Conservation (phyloP, 2,888 invertebrate species). For the Pherbina coryleti region DNA sequence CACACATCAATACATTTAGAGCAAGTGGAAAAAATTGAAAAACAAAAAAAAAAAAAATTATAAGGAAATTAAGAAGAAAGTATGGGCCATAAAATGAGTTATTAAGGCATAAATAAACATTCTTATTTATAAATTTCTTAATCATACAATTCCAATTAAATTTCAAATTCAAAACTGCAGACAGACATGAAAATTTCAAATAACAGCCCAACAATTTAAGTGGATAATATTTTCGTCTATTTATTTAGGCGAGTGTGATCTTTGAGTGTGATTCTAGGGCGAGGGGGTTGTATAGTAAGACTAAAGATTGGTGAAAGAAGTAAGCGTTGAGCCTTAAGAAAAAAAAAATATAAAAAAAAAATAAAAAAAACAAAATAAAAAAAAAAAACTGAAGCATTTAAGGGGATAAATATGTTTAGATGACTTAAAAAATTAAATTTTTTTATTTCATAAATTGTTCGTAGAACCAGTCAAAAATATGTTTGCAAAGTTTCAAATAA, state of each 20-base stretch:
- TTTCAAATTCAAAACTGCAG: slow-evolving; percentile 7
- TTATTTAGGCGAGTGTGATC: neutral
- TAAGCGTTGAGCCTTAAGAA: no score
- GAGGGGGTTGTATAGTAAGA: no score
- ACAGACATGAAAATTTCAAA: slow-evolving; percentile 4
- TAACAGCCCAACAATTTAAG: neutral
- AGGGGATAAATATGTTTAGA: no score
- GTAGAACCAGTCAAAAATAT: no score
- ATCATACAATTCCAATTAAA: neutral
- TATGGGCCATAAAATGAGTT: neutral
- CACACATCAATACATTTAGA: neutral
- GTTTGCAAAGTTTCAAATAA: no score
- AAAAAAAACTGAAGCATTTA: no score
- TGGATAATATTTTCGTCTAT: neutral
- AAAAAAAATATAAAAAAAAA: no score
- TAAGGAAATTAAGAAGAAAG: neutral
- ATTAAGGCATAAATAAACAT: slow-evolving; percentile 1
- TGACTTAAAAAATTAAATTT: no score
- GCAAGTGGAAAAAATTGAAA: neutral
- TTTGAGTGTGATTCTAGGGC: neutral
- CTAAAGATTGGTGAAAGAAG: no score
- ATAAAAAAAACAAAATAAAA: no score
- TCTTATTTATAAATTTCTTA: neutral
- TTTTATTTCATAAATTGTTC: no score
- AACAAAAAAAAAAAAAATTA: neutral